A percentile compares a stretch with the other conserved stretches of the same genome.
These are phyloP conservation scores for Muntiacus muntjak DNA, from an alignment of 2,113 vertebrate species.

Conservation along the genomic window DNA sequence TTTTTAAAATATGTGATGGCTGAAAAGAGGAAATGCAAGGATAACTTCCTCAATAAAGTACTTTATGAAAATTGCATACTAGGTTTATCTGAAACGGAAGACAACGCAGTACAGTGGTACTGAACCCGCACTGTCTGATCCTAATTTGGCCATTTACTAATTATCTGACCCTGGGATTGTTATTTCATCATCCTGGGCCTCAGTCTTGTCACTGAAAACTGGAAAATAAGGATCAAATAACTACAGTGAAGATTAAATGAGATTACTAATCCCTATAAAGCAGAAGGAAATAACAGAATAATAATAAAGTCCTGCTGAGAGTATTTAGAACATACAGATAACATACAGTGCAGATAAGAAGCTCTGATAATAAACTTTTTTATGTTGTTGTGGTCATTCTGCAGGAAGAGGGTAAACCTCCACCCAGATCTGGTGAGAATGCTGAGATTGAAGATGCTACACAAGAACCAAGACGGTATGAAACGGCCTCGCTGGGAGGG, in stretches of 20 bases:
- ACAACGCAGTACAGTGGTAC: no score
- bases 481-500: no score
- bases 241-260: neutral
- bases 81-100: neutral
- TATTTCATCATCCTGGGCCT: neutral
- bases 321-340: neutral
- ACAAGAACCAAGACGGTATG: neutral
- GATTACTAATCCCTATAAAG: neutral
- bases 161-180: neutral
- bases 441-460: no score
- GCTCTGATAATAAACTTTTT: neutral
- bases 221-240: neutral
- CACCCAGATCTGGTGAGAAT: neutral
- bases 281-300: neutral
- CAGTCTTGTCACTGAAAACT: neutral
- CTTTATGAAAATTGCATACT: neutral
- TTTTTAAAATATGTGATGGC: neutral
- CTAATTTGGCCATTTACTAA: neutral
- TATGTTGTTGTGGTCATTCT: neutral
- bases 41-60: neutral
- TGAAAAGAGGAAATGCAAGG: neutral
- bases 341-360: neutral
- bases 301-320: neutral
- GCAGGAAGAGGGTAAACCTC: neutral
- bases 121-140: accelerated